These are phyloP conservation scores for Pyrgus malvae DNA, from an alignment of 2,888 invertebrate species.

Conservation along the genomic window DNA sequence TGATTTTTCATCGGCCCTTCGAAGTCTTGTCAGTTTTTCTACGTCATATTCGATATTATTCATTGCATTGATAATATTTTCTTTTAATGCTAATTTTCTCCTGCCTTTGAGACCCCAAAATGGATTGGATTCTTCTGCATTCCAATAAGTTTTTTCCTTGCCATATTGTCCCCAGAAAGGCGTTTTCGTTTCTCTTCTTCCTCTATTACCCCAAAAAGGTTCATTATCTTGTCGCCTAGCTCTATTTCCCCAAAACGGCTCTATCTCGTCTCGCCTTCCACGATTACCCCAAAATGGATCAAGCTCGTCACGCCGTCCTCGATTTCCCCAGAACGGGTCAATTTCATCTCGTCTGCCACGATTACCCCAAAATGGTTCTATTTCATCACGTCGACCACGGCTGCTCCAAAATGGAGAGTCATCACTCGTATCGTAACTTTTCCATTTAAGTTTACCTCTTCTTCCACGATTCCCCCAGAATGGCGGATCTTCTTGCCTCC, in stretches of 20 bases:
- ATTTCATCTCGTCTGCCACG: slow-evolving; percentile 49
- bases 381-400: slow-evolving; percentile 44
- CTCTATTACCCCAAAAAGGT: slow-evolving; percentile 74
- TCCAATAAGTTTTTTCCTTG: slow-evolving; percentile 28
- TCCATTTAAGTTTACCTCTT: slow-evolving; percentile 32
- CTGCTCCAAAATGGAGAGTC: slow-evolving; percentile 57
- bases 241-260: slow-evolving; percentile 53
- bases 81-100: slow-evolving; percentile 43
- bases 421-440: slow-evolving; percentile 24
- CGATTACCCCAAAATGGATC: slow-evolving; percentile 47
- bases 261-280: slow-evolving; percentile 45
- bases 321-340: slow-evolving; percentile 50
- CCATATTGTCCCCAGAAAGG: slow-evolving; percentile 20
- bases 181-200: slow-evolving; percentile 42
- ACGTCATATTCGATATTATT: slow-evolving; percentile 53
- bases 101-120: slow-evolving; percentile 67
- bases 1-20: slow-evolving; percentile 42
- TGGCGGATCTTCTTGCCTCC: slow-evolving; percentile 48
- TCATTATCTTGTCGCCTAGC: slow-evolving; percentile 43
- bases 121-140: slow-evolving; percentile 40
- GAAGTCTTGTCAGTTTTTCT: slow-evolving; percentile 49
- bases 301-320: slow-evolving; percentile 43
- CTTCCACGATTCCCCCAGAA: slow-evolving; percentile 54
- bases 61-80: slow-evolving; percentile 51
- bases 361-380: slow-evolving; percentile 48